Conservation (phyloP, 1,140 invertebrate species). For the Gryon sp. region DNA sequence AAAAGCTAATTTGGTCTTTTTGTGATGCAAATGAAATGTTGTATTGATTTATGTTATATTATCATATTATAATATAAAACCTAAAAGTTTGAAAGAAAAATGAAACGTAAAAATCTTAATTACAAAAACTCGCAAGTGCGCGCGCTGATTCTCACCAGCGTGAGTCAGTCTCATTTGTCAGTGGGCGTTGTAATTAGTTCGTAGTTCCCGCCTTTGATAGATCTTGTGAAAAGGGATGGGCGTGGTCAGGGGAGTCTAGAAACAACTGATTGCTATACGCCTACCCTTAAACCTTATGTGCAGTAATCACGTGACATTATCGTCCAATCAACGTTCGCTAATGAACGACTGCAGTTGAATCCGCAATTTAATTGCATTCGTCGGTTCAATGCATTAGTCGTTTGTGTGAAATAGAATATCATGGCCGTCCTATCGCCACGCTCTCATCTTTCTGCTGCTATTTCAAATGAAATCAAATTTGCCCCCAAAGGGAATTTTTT, state of each 20-base stretch:
- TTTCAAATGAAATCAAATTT: conserved; percentile 10
- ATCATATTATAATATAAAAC: conserved; percentile 4
- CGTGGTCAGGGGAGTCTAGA: conserved; percentile 76
- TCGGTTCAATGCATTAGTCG: conserved; percentile 9
- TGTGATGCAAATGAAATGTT: conserved; percentile 1
- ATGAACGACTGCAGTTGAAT: conserved; percentile 66
- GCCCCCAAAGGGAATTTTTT: no score
- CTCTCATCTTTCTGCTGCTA: conserved; percentile 6
- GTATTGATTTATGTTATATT: conserved; percentile 9
- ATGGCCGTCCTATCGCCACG: conserved; percentile 37
- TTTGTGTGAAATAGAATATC: conserved; percentile 26
- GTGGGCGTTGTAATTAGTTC: conserved; percentile 79
- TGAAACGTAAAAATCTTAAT: conserved; percentile 46
- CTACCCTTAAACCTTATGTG: conserved; percentile 56
- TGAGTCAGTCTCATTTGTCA: conserved; percentile 75
- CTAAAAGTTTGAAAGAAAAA: not conserved
- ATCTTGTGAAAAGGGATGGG: conserved; percentile 74
- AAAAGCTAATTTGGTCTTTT: no score
- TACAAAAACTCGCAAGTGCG: conserved; percentile 47
- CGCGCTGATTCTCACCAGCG: conserved; percentile 53
- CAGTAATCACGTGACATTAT: conserved; percentile 66
- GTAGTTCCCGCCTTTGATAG: conserved; percentile 76
- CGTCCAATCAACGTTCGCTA: conserved; percentile 72
- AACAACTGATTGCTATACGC: conserved; percentile 72
- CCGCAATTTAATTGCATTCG: conserved; percentile 56